phyloP scores from a whole-genome alignment of 1,140 invertebrate species.

The Cephus cinctus region DNA sequence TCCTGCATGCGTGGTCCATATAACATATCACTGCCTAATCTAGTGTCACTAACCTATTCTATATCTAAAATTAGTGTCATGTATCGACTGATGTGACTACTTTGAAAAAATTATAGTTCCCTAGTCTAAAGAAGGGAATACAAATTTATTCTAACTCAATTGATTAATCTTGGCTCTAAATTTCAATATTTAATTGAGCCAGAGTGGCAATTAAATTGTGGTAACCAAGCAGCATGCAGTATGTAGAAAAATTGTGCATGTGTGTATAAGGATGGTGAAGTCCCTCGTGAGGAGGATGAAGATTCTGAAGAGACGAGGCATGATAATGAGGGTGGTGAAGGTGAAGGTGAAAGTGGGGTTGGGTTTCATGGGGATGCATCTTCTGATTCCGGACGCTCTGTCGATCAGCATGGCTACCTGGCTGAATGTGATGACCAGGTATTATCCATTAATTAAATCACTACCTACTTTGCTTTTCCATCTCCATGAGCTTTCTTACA shows the following conservation, averaged over 20 bases:
- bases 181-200: not conserved
- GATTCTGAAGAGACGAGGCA: conserved; percentile 42
- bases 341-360: conserved; percentile 31
- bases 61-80: no score
- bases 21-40: no score
- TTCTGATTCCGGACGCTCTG: conserved; percentile 44
- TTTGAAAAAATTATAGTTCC: no score
- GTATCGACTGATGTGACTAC: no score
- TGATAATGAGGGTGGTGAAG: conserved; percentile 46
- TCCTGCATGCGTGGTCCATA: no score
- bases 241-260: conserved; percentile 54
- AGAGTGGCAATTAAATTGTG: no score
- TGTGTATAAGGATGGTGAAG: conserved; percentile 54
- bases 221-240: conserved; percentile 44
- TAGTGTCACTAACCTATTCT: no score
- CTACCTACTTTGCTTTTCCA: no score
- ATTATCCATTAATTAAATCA: conserved; percentile 26
- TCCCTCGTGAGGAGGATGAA: conserved; percentile 45
- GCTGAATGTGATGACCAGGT: conserved; percentile 52
- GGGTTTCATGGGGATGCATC: conserved; percentile 44
- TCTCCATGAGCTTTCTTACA: no score
- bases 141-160: conserved; percentile 6
- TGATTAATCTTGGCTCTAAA: no score
- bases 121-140: no score
- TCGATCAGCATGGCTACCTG: conserved; percentile 44